phyloP scores from a whole-genome alignment of 2,797 vertebrate species.

The Heterohyrax brucei region DNA sequence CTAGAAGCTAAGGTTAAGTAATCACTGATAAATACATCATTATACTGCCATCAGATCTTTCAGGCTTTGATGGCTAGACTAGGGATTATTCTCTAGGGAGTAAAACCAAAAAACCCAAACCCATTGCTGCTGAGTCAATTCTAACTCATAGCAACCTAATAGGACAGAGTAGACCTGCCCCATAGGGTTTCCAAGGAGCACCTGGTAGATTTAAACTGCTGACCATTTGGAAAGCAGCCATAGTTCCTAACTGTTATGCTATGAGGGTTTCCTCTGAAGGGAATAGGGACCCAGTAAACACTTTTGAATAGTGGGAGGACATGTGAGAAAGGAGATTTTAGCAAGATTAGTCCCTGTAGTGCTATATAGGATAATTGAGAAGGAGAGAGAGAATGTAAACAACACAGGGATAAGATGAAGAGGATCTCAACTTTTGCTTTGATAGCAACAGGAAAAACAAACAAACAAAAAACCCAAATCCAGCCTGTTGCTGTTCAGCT shows the following conservation, averaged over 20 bases:
- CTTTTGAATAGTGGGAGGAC: constrained; percentile 14
- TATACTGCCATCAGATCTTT: background rate
- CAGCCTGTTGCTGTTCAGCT: no score
- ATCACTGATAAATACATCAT: background rate
- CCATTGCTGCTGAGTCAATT: no score
- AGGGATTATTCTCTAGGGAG: background rate
- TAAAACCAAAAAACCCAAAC: no score
- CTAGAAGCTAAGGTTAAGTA: background rate
- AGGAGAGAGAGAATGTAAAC: background rate
- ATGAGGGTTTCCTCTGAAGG: background rate
- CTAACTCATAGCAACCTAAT: no score
- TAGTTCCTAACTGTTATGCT: no score
- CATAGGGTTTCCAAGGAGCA: no score
- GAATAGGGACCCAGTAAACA: background rate
- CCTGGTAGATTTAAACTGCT: no score
- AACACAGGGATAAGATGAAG: background rate
- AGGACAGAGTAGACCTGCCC: no score
- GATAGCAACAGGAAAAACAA: no score
- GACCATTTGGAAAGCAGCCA: no score
- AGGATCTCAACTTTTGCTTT: background rate
- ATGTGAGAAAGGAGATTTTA: background rate
- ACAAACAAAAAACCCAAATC: no score
- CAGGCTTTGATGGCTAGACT: background rate
- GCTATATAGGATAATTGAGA: background rate
- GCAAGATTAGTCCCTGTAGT: background rate